These are phyloP conservation scores for Corythaixoides concolor DNA, from an alignment of 2,113 vertebrate species.

Conservation along the genomic window DNA sequence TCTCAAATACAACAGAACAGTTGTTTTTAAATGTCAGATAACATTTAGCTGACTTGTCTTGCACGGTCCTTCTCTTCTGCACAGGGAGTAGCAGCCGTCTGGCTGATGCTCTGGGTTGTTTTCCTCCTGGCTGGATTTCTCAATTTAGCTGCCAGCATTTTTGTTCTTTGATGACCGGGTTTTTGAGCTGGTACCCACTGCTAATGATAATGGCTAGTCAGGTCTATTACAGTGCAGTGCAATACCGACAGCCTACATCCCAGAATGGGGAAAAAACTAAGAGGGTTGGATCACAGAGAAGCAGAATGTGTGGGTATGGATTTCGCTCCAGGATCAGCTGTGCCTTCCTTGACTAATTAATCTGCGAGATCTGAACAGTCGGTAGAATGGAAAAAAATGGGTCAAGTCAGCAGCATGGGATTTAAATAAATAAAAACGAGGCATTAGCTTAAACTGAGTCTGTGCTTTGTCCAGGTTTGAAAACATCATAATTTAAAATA, in stretches of 20 bases:
- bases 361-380: slow-evolving; percentile 50
- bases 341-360: slow-evolving; percentile 59
- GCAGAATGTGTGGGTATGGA: slow-evolving; percentile 37
- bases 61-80: background rate
- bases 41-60: slow-evolving; percentile 18
- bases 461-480: slow-evolving; percentile 22
- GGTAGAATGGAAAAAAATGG: slow-evolving; percentile 46
- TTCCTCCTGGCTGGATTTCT: slow-evolving; percentile 63
- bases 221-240: slow-evolving; percentile 43
- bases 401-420: slow-evolving; percentile 51
- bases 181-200: slow-evolving; percentile 67
- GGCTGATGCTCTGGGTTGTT: slow-evolving; percentile 53
- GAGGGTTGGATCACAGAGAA: background rate
- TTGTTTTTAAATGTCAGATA: slow-evolving; percentile 29
- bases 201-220: slow-evolving; percentile 38
- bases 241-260: background rate
- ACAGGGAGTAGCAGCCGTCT: slow-evolving; percentile 35
- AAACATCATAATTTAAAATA: background rate
- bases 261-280: background rate
- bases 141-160: slow-evolving; percentile 61
- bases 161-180: slow-evolving; percentile 57
- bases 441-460: background rate
- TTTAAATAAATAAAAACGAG: slow-evolving; percentile 51
- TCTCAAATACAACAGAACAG: background rate
- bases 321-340: slow-evolving; percentile 56